Evolutionary conservation across 2,888 invertebrate species (phyloP).

Genomic region (Conus canariensis): DNA sequence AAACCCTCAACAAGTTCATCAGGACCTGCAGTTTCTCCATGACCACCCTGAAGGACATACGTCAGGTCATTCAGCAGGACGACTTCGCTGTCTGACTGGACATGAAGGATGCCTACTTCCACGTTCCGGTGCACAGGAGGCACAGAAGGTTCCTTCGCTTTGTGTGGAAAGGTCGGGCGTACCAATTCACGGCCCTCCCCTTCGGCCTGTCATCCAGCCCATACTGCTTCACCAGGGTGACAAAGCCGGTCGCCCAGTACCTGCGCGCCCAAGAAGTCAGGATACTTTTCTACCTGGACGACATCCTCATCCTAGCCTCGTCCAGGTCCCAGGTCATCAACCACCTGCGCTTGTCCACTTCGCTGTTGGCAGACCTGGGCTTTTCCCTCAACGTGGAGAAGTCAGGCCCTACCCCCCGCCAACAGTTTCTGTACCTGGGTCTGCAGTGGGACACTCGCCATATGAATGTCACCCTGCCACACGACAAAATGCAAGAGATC

Average conservation of each 20-base stretch:
- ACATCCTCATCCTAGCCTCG: too few species aligned
- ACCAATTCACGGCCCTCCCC: too few species aligned
- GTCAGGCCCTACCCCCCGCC: background rate
- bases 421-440: background rate
- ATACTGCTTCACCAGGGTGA: too few species aligned
- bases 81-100: conserved; percentile 5
- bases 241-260: too few species aligned
- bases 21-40: background rate
- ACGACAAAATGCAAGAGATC: background rate
- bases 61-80: background rate
- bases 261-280: too few species aligned
- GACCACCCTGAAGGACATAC: conserved; percentile 13
- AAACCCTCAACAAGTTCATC: conserved; percentile 11
- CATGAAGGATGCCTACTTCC: conserved; percentile 14
- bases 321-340: too few species aligned
- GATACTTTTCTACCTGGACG: too few species aligned
- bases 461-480: background rate
- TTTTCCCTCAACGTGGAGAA: background rate
- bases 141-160: too few species aligned
- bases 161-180: too few species aligned
- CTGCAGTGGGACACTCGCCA: background rate
- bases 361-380: background rate
- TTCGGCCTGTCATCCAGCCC: too few species aligned
- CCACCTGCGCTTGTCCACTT: too few species aligned
- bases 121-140: background rate